Evolutionary conservation across 2,888 invertebrate species (phyloP), one percentile per base, ranked within the genome.

Genomic region (Dicyrtoma fusca): DNA sequence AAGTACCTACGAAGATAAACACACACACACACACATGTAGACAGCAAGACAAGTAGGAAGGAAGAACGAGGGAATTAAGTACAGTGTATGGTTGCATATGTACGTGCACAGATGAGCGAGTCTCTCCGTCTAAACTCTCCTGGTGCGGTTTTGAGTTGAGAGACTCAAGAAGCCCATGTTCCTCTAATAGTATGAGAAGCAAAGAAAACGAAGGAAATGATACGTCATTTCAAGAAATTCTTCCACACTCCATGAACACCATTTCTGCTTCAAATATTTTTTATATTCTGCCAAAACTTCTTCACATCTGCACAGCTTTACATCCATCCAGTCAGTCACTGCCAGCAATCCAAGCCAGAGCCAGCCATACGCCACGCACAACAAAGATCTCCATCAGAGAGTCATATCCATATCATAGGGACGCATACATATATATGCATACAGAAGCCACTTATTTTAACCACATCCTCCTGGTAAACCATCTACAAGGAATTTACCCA

Each of bases 201-300:
- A 53, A 19, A 19, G 53, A 19, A 23, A 53, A 23, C n/a, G 53
- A 57, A 23, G 21, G 25, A 23, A 57, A 57, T 57, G 25, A 19
- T 57, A 25, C 23, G 13, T 25, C 26, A n/a, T 57, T 23, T 21
- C 13, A 25, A 34, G 66, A 66, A 66, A 66, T 66, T 53, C 53
- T 66, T 66, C 66, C 66, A 66, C 66, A 66, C 66, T 66, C 53
- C 66, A 66, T 66, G 66, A 70, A 62, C 69, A 47, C 62, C 49
- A 62, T 70, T 70, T 70, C 69, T 70, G 69, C 69, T 70, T 70
- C 59, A 62, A 69, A 69, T 69, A 70, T 70, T 70, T 62, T 61
- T 62, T 53, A 70, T 59, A 70, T 62, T 70, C 62, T 70, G 69
- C 69, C 69, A 70, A 70, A 70, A 70, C 69, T 21, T 42, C 62